Conservation (phyloP, 2,797 vertebrate genomes). For the Megaceryle alcyon region DNA sequence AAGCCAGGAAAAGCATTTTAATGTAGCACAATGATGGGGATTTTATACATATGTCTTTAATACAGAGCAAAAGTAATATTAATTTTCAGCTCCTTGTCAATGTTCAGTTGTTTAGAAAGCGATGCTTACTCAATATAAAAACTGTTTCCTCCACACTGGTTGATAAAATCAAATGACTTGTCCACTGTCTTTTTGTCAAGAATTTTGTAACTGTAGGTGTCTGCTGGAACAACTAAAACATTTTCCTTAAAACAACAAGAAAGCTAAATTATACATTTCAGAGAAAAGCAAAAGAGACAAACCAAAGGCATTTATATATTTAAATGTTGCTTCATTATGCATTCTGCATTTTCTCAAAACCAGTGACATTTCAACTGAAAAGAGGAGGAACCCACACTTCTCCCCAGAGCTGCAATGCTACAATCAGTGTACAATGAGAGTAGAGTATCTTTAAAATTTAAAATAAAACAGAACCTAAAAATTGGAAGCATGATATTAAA, state of each 20-base stretch:
- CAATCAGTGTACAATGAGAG: background rate
- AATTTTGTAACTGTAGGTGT: slow-evolving; percentile 84
- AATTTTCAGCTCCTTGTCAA: background rate
- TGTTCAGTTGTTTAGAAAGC: background rate
- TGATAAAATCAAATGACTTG: slow-evolving; percentile 88
- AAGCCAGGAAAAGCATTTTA: background rate
- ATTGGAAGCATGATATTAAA: background rate
- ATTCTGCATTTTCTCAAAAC: background rate
- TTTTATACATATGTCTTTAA: background rate
- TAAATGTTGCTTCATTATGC: background rate
- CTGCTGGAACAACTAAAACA: slow-evolving; percentile 86
- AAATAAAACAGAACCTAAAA: background rate
- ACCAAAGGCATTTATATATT: background rate
- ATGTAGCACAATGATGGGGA: background rate
- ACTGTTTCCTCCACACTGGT: slow-evolving; percentile 86
- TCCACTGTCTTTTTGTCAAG: slow-evolving; percentile 85
- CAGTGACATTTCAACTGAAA: background rate
- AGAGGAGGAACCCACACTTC: background rate
- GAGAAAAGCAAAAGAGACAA: background rate
- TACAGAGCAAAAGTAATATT: background rate
- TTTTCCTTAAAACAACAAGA: slow-evolving; percentile 83
- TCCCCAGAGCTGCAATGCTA: background rate
- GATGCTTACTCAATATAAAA: slow-evolving; percentile 89
- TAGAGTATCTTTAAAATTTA: background rate
- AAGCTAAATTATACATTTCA: slow-evolving; percentile 43